phyloP scores from a whole-genome alignment of 2,113 vertebrate species.

The Phaethornis superciliosus region DNA sequence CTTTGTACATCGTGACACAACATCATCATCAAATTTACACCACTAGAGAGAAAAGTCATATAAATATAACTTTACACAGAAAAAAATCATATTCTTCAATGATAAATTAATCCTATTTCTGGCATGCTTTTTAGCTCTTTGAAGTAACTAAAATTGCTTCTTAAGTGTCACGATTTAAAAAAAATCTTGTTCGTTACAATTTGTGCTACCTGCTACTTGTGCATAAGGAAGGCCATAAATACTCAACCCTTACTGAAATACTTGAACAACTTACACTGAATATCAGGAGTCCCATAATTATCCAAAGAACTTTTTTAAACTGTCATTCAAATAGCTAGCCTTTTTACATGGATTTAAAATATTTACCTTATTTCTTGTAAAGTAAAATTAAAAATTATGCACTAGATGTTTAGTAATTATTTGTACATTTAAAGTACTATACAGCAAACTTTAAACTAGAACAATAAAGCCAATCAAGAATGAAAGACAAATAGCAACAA shows the following conservation, averaged over 20 bases:
- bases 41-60: conserved; percentile 75
- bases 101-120: background rate
- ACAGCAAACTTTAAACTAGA: background rate
- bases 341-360: background rate
- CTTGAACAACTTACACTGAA: background rate
- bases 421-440: background rate
- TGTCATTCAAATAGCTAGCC: background rate
- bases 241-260: background rate
- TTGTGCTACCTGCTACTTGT: background rate
- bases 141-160: conserved; percentile 9
- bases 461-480: background rate
- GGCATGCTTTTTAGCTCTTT: background rate
- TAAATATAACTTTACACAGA: background rate
- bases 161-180: background rate
- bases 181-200: background rate
- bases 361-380: background rate
- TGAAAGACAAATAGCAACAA: background rate
- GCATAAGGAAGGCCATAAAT: background rate
- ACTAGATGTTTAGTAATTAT: background rate
- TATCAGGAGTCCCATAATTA: background rate
- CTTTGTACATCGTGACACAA: conserved; percentile 97
- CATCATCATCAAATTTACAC: conserved; percentile 98
- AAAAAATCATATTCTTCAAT: background rate
- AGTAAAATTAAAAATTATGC: background rate
- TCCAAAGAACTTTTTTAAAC: background rate